phyloP scores from a whole-genome alignment of 2,888 invertebrate genomes.

The Cataglyphis altisquamis region DNA sequence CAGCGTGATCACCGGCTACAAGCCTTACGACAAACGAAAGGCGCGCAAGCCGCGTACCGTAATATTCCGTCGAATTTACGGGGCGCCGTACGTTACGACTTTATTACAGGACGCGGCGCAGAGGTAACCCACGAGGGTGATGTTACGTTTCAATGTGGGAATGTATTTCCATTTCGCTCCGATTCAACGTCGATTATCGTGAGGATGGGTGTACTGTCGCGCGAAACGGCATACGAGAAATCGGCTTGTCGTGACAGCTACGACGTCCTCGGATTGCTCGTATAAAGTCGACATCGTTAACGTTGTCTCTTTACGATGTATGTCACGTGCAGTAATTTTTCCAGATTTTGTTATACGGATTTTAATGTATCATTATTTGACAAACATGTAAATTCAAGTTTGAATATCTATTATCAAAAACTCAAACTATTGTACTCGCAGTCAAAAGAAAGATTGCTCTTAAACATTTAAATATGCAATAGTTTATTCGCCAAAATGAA shows the following conservation, averaged over 20 bases:
- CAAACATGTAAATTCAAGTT: not conserved
- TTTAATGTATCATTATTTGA: constrained; percentile 9
- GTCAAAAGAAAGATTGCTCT: not conserved
- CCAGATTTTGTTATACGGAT: not conserved
- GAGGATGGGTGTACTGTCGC: constrained; percentile 9
- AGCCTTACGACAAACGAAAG: constrained; percentile 75
- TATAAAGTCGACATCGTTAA: constrained; percentile 42
- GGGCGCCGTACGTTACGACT: constrained; percentile 79
- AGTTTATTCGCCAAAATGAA: not conserved
- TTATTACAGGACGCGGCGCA: constrained; percentile 79
- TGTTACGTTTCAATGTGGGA: not conserved
- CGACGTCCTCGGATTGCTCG: constrained; percentile 9
- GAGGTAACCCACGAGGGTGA: constrained; percentile 55
- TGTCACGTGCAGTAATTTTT: constrained; percentile 12
- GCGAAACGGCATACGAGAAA: constrained; percentile 22
- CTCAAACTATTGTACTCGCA: not conserved
- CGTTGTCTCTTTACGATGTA: constrained; percentile 7
- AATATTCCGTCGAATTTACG: constrained; percentile 83
- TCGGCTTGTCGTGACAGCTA: constrained; percentile 1
- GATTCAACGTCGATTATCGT: constrained; percentile 40
- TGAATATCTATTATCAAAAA: not conserved
- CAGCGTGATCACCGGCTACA: constrained; percentile 77
- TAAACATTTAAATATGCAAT: not conserved
- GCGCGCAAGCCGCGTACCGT: constrained; percentile 69
- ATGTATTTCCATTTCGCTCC: constrained; percentile 22